Base-by-base conservation (phyloP, 2,113 vertebrate species). In the Arvicanthis niloticus region DNA sequence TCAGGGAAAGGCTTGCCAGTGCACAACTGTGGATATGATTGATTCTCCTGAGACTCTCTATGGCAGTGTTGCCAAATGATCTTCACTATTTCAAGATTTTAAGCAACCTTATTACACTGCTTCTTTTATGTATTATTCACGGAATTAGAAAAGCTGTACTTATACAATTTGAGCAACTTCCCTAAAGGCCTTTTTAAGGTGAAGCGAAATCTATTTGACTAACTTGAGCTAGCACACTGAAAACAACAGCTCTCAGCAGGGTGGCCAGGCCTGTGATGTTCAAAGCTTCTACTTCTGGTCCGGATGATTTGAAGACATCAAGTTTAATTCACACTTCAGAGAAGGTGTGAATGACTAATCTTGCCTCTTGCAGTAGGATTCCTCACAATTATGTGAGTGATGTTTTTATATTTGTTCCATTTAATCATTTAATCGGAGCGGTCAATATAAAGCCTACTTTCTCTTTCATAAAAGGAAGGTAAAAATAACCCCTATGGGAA, bases 271-370 rank as follows among this genome's bases (percentile, higher is more conserved):
- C 53, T 37, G 15, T 24, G 67, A 85, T 65, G 4, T 58, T 89
- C 75, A 76, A 85, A 42, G 51, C 73, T 29, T 84, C 24, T 45
- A 72, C 65, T 68, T 76, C 0, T 2, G 40, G 86, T 82, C 51
- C 80, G 78, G 48, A 93, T 4, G 56, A 93, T 84, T 60, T 51
- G 29, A 77, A 91, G 53, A 77, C 51, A 65, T 86, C 53, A 95
- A 80, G 72, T 72, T 96, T 96, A 97, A 97, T 97, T 98, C 91
- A 89, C 96, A 97, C 96, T 53, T 94, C 48, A 80, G 31, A 42
- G 42, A 94, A 95, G 48, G 95, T 95, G 93, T 93, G 85, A 81
- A 12, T 82, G 76, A 82, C 77, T 96, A 91, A 92, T 94, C 72
- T 90, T 86, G 7, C 24, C 68, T 37, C 48, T 19, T 91, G 67